Evolutionary conservation across 2,113 vertebrate species (phyloP).

Genomic region (Syrmaticus mikado): DNA sequence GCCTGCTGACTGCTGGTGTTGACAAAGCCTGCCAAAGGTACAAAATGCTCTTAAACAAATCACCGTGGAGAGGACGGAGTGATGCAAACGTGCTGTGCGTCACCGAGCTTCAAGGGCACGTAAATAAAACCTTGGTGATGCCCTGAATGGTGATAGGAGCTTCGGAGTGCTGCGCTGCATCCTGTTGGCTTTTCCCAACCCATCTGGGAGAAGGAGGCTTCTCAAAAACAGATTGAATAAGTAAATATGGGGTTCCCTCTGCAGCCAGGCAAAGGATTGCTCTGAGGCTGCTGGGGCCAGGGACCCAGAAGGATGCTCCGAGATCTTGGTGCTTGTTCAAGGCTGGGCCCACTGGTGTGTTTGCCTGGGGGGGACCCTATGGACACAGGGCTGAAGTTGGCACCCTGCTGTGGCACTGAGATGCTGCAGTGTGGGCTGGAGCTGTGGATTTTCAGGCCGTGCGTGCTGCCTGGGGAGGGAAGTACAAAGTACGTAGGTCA

Average conservation of each 20-base stretch:
- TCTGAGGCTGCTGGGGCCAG: not conserved
- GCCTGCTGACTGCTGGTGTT: not conserved
- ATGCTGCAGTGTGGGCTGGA: not conserved
- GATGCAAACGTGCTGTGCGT: not conserved
- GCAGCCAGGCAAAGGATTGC: not conserved
- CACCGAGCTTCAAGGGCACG: not conserved
- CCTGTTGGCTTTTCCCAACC: not conserved
- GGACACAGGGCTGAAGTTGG: not conserved
- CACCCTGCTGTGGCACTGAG: rapidly evolving
- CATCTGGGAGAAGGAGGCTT: not conserved
- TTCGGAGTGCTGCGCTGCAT: not conserved
- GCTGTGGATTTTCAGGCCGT: not conserved
- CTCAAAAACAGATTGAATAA: not conserved
- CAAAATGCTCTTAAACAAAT: not conserved
- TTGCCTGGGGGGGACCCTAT: not conserved
- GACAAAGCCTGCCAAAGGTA: not conserved
- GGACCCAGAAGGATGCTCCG: not conserved
- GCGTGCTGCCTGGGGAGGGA: not conserved
- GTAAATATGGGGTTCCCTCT: not conserved
- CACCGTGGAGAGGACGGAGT: not conserved
- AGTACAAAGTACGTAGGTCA: slow-evolving; percentile 12
- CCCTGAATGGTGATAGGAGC: not conserved
- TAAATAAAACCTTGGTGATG: not conserved
- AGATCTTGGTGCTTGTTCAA: not conserved
- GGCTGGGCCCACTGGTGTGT: rapidly evolving